Evolutionary conservation across 2,797 vertebrate genomes (phyloP), one percentile per base, ranked within the genome.

Genomic region (Mionectes olivaceus): DNA sequence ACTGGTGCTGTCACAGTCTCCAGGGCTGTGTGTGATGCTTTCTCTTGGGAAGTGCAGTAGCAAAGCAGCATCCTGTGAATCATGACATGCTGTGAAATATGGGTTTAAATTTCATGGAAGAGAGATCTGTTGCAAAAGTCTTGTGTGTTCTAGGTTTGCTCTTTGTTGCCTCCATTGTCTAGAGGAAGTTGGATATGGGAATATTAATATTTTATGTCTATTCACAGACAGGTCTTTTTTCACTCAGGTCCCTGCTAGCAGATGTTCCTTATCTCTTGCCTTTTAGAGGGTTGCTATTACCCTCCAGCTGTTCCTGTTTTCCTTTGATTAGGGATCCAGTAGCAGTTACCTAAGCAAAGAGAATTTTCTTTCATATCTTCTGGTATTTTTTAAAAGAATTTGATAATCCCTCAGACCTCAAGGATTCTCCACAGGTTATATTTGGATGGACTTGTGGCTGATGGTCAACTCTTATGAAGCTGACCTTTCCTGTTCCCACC

Each of bases 141-240:
- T 50, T 81, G 16, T 65, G 90, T 93, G 32, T 85, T 94, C 61
- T 56, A 73, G 77, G 53, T 68, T 84, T 78, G 11, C 11, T 83
- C 67, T 92, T 95, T 87, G 77, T 91, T 91, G 87, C 61, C 90
- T 83, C 50, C 13, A 10, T 60, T 92, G 75, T 81, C 70, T 78
- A 90, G 69, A 78, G 55, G 56, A 93, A 60, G 32, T 68, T 68
- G 73, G 70, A 71, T 94, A 84, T 5, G 7, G 60, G 46, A 84
- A 92, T 95, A 95, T 97, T 95, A 93, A 85, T 96, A 94, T 95
- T 94, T 94, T 81, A 89, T 87, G 69, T 79, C 82, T n/a, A 39
- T 90, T 93, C 85, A 68, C 59, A 83, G 90, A 85, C 75, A 96
- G 83, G 71, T 93, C 91, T 91, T 95, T 93, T 92, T 96, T 93